Evolutionary conservation across 2,888 invertebrate species (phyloP).

Genomic region (Athalia cordata): DNA sequence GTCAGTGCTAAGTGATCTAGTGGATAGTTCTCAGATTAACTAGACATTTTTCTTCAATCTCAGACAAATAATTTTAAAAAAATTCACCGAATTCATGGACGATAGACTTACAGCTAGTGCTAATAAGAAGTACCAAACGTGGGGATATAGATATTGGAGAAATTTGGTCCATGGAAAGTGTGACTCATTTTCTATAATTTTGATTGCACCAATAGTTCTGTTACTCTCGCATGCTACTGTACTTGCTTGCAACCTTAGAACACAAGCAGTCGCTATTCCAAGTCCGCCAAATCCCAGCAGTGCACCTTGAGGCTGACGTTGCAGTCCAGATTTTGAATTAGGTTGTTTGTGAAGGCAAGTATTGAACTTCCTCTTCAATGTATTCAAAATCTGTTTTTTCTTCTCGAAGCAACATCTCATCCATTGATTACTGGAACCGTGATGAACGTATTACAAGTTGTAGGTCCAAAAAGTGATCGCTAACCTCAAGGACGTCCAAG

Average conservation of each 20-base stretch:
- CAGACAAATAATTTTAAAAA: neutral
- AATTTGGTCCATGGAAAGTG: conserved; percentile 87
- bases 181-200: conserved; percentile 41
- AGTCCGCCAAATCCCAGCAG: conserved; percentile 52
- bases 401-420: conserved; percentile 48
- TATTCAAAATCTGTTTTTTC: conserved; percentile 50
- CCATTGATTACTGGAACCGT: conserved; percentile 50
- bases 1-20: neutral
- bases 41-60: neutral
- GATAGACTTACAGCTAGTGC: conserved; percentile 84
- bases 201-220: conserved; percentile 44
- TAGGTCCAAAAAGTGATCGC: neutral
- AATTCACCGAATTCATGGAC: conserved; percentile 17
- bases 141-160: conserved; percentile 83
- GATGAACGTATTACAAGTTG: neutral
- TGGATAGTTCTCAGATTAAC: conserved; percentile 39
- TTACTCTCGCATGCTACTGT: conserved; percentile 49
- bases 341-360: conserved; percentile 20
- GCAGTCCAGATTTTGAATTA: conserved; percentile 12
- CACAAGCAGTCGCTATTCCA: conserved; percentile 51
- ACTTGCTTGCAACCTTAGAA: conserved; percentile 50
- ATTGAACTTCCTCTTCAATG: conserved; percentile 46
- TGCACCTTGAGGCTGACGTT: conserved; percentile 37
- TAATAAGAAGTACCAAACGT: conserved; percentile 84
- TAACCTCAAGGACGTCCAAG: conserved; percentile 46